These are phyloP conservation scores for Agrilus mali DNA, from an alignment of 2,888 invertebrate species.

Conservation along the genomic window DNA sequence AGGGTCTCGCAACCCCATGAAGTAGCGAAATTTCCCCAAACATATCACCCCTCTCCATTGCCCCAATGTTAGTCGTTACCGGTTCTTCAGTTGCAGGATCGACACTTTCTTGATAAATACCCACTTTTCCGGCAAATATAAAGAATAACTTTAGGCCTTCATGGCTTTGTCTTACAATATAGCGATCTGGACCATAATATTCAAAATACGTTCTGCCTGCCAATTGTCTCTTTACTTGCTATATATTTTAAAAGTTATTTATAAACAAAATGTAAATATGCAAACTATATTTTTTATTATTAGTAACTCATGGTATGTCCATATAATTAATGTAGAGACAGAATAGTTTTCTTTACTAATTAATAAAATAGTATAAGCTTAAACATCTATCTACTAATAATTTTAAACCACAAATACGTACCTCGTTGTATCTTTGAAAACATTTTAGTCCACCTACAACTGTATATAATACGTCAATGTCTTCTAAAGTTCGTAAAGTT, in stretches of 20 bases:
- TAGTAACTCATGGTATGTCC: too few species aligned
- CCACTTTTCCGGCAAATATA: conserved; percentile 47
- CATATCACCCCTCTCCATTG: conserved; percentile 44
- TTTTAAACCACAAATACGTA: conserved; percentile 19
- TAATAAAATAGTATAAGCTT: not conserved
- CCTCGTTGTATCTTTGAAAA: conserved; percentile 47
- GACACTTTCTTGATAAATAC: conserved; percentile 37
- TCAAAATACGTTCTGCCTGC: conserved; percentile 49
- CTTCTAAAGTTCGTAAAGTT: conserved; percentile 42
- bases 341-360: not conserved
- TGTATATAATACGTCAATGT: conserved; percentile 43
- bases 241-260: conserved; percentile 8
- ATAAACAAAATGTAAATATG: not conserved
- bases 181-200: conserved; percentile 44
- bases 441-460: conserved; percentile 49
- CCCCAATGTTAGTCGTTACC: conserved; percentile 37
- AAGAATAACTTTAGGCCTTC: conserved; percentile 49
- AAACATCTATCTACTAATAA: not conserved
- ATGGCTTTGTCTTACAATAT: conserved; percentile 49
- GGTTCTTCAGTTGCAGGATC: conserved; percentile 39
- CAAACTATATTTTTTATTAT: too few species aligned
- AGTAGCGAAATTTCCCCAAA: conserved; percentile 56
- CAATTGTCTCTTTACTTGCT: conserved; percentile 48
- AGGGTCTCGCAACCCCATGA: conserved; percentile 46
- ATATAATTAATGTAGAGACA: not conserved